Conservation (phyloP, 2,113 vertebrate species). For the Pelmatolapia mariae region DNA sequence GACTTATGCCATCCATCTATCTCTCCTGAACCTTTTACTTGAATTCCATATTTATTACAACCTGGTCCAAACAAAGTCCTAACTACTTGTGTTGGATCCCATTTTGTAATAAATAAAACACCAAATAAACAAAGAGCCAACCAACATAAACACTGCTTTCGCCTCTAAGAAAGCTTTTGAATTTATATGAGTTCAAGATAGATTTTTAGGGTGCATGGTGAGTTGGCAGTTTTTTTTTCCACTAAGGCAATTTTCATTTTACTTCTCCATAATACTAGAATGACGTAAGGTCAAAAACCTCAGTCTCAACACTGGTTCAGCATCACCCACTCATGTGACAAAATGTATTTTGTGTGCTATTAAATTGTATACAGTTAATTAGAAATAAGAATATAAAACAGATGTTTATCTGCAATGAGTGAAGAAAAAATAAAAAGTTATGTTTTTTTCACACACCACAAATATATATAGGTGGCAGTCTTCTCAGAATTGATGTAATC, state of each 20-base stretch:
- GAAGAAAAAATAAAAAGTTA: not conserved
- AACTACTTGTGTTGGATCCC: not conserved
- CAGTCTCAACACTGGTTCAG: not conserved
- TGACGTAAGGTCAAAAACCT: not conserved
- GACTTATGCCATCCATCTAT: not conserved
- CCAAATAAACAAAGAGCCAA: not conserved
- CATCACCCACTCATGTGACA: conserved; percentile 7
- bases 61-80: not conserved
- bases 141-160: not conserved
- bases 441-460: not conserved
- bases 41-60: not conserved
- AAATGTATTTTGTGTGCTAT: conserved; percentile 32
- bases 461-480: not conserved
- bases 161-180: not conserved
- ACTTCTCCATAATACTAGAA: not conserved
- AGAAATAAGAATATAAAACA: conserved; percentile 25
- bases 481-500: not conserved
- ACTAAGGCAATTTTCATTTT: not conserved
- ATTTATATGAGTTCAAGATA: not conserved
- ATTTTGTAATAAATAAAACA: not conserved
- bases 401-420: conserved; percentile 15
- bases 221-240: not conserved
- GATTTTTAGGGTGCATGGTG: not conserved
- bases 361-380: conserved; percentile 24
- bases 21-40: not conserved